Evolutionary conservation across 2,113 vertebrate genomes (phyloP), one percentile per base, ranked within the genome.

Genomic region (Probosciger aterrimus): DNA sequence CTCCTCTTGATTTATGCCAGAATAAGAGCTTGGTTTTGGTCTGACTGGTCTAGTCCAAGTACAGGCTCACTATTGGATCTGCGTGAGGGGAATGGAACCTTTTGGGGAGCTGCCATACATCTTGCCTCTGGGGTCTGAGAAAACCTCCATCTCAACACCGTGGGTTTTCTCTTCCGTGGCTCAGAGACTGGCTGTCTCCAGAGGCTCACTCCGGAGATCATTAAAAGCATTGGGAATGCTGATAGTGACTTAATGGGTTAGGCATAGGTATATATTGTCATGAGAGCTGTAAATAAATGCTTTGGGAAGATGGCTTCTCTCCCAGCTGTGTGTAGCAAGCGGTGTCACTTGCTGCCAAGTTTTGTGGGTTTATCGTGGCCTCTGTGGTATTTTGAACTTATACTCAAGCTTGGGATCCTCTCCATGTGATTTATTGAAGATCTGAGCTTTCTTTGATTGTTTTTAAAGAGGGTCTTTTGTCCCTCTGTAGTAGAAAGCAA

Each of bases 1-100:
- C 92, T 92, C 20, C 22, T 92, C 53, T 74, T 96, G 93, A 97
- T 96, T 97, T 94, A 92, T 93, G 68, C 79, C 39, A n/a, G 73
- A 57, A 88, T 82, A 46, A 79, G 64, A 53, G n/a, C 65, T 95
- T 73, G 78, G 37, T 91, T 93, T 91, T 12, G 4, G 57, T 80
- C 43, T 89, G 86, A 46, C 91, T 33, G n/a, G 46, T 92, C 60
- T 69, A 46, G 59, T 68, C 37, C 0, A 0, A 64, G 30, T 24
- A 14, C 60, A 79, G 50, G 35, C 55, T 90, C 10, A 23, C 46
- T 90, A 80, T 65, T 87, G 67, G 76, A 63, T 59, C 50, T 1
- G 0, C 47, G 31, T 75, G 71, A 60, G 69, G 82, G 64, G 86
- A 82, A 53, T 14, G 49, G 28, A 75, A 23, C 50, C 65, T n/a